These are phyloP conservation scores for Chrysoperla carnea DNA, from an alignment of 1,140 invertebrate species.

Conservation along the genomic window DNA sequence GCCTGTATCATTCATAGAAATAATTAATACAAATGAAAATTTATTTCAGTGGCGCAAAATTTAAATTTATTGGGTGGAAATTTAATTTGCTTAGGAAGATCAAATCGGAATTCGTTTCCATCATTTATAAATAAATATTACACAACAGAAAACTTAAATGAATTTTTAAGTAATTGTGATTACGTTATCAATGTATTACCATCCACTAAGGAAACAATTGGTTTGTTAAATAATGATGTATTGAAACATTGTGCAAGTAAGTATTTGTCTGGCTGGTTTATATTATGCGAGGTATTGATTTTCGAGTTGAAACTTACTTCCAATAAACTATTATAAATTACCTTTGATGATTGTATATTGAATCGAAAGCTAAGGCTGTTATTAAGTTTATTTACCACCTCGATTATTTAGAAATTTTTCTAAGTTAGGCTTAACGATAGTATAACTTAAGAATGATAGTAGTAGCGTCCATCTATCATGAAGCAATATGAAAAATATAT, in stretches of 20 bases:
- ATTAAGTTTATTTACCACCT: too few species aligned
- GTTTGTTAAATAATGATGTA: conserved; percentile 27
- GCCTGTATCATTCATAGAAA: too few species aligned
- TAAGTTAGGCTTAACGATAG: too few species aligned
- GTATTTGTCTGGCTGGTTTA: not conserved
- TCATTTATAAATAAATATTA: conserved; percentile 11
- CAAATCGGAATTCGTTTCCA: not conserved
- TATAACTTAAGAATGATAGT: too few species aligned
- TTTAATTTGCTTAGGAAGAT: conserved; percentile 19
- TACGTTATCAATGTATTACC: conserved; percentile 38
- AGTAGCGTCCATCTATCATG: too few species aligned
- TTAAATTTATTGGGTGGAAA: conserved; percentile 23
- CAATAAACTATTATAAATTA: too few species aligned
- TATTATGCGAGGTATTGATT: not conserved
- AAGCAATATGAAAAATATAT: too few species aligned
- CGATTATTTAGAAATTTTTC: too few species aligned
- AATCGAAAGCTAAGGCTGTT: too few species aligned
- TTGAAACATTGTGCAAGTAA: conserved; percentile 23
- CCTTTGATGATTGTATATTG: too few species aligned
- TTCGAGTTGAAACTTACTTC: not conserved
- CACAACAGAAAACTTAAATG: conserved; percentile 18
- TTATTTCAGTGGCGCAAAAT: conserved; percentile 21
- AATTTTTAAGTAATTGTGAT: conserved; percentile 30
- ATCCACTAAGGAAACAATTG: conserved; percentile 27
- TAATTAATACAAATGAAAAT: too few species aligned